Evolutionary conservation across 2,113 vertebrate species (phyloP).

Genomic region (Crocuta crocuta): DNA sequence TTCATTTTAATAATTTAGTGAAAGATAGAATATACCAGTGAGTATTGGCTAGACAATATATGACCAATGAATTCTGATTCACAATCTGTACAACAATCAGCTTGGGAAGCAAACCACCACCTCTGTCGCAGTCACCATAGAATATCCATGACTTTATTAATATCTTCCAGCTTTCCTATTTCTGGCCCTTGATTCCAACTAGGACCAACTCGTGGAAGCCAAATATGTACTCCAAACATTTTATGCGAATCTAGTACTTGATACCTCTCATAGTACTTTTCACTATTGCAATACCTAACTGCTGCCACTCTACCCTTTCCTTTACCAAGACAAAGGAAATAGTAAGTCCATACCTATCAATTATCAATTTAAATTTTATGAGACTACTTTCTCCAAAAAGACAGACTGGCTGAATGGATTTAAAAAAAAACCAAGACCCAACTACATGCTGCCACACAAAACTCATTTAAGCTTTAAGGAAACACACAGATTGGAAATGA

Average conservation of each 20-base stretch:
- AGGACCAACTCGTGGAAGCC: not conserved
- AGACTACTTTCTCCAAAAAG: not conserved
- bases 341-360: not conserved
- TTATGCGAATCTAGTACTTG: not conserved
- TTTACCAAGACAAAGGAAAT: not conserved
- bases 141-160: not conserved
- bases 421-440: too few species aligned
- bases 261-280: not conserved
- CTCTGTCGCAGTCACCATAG: not conserved
- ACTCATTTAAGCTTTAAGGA: not conserved
- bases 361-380: not conserved
- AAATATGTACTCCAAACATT: too few species aligned
- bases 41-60: not conserved
- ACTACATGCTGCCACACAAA: not conserved
- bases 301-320: not conserved
- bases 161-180: not conserved
- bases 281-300: not conserved
- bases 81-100: not conserved
- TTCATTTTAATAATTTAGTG: not conserved
- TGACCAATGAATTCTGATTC: not conserved
- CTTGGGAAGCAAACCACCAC: not conserved
- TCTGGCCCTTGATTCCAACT: not conserved
- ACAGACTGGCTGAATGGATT: not conserved
- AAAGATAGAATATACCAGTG: not conserved
- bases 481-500: not conserved